Percentiles rank a stretch among this genome's conserved stretches.
Evolutionary conservation across 1,140 invertebrate species (phyloP).

Genomic region (Penaeus indicus): DNA sequence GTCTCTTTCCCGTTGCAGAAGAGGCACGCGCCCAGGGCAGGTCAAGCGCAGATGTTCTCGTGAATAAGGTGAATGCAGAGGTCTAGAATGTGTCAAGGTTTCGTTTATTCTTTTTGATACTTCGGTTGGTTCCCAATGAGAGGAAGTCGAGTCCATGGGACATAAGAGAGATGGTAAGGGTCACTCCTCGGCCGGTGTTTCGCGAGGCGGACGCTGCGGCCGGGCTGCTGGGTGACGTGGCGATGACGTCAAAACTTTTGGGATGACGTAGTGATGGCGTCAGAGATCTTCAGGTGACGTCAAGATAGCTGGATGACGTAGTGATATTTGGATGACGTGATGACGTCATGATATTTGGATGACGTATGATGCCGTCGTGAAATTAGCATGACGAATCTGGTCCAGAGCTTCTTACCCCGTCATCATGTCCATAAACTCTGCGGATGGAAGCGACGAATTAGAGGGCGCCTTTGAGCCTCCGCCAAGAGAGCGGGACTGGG

Average conservation of each 20-base stretch:
- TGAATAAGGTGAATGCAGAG: too few relatives aligned
- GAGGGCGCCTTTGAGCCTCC: too few relatives aligned
- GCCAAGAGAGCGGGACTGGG: too few relatives aligned
- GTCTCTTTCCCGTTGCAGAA: too few relatives aligned
- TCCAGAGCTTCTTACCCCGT: constrained; percentile 71
- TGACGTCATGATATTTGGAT: neutral
- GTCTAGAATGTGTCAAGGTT: too few relatives aligned
- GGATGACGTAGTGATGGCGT: neutral
- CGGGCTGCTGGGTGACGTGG: neutral
- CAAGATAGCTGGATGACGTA: neutral
- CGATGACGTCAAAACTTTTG: neutral
- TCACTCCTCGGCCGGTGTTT: too few relatives aligned
- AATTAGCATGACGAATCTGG: neutral
- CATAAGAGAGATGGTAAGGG: constrained; percentile 8
- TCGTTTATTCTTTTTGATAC: neutral
- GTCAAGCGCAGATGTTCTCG: too few relatives aligned
- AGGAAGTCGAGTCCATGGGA: constrained; percentile 30
- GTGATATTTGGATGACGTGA: neutral
- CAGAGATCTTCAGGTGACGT: too few relatives aligned
- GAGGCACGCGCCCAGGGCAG: too few relatives aligned
- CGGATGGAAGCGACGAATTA: constrained; percentile 66
- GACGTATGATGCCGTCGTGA: neutral
- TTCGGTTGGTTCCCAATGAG: neutral
- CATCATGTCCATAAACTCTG: constrained; percentile 84
- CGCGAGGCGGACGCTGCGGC: too few relatives aligned